Evolutionary conservation across 2,113 vertebrate species (phyloP).

Genomic region (Tragelaphus imberbis): DNA sequence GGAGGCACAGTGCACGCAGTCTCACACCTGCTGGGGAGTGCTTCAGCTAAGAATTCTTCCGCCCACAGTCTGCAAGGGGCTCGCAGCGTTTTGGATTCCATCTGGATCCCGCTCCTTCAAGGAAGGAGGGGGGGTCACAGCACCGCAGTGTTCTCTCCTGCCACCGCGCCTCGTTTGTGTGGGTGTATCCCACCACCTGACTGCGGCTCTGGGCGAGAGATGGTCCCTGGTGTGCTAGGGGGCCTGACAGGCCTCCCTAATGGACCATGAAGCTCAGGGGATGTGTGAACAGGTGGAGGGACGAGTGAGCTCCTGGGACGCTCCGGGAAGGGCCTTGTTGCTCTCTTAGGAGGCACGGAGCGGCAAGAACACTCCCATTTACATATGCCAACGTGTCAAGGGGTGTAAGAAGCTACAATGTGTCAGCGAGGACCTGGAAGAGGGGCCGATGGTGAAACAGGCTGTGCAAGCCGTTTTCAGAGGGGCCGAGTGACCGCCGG

Average conservation of each 20-base stretch:
- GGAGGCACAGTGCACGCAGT: not conserved
- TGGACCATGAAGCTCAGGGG: not conserved
- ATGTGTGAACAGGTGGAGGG: not conserved
- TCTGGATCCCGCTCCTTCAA: not conserved
- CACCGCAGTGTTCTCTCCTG: not conserved
- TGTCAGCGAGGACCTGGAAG: not conserved
- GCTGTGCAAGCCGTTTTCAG: not conserved
- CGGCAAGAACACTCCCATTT: not conserved
- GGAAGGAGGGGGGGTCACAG: not conserved
- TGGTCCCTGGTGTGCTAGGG: not conserved
- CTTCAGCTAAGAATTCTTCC: not conserved
- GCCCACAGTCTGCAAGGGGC: not conserved
- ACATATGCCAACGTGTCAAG: not conserved
- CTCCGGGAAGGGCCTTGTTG: not conserved
- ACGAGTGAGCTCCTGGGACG: not conserved
- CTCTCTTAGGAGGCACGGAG: not conserved
- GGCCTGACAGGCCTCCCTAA: constrained; percentile 14
- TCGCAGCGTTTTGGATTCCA: not conserved
- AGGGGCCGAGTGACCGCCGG: not conserved
- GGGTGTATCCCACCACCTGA: not conserved
- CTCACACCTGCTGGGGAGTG: not conserved
- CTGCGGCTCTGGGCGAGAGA: constrained; percentile 14
- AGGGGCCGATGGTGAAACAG: not conserved
- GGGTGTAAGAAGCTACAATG: not conserved
- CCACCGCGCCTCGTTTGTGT: not conserved